These are phyloP conservation scores for Limnephilus marmoratus DNA, from an alignment of 2,888 invertebrate species.

Conservation along the genomic window DNA sequence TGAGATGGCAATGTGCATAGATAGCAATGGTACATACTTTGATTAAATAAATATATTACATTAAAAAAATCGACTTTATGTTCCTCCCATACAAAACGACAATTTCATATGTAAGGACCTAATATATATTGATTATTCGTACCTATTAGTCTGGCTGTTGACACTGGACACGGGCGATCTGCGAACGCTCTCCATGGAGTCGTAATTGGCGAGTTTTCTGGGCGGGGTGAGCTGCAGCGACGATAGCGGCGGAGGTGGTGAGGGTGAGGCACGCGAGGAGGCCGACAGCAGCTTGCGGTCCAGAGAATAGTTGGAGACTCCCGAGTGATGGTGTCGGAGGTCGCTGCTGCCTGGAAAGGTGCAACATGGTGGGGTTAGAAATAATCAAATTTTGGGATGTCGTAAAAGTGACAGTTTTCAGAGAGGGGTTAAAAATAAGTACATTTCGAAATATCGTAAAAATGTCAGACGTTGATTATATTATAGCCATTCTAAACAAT, in stretches of 20 bases:
- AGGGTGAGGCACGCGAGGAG: slow-evolving; percentile 74
- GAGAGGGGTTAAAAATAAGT: neutral
- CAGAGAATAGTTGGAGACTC: slow-evolving; percentile 75
- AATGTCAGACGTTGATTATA: neutral
- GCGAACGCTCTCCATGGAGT: slow-evolving; percentile 74
- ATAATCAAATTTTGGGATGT: neutral
- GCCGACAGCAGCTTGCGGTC: slow-evolving; percentile 77
- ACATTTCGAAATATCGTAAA: no score
- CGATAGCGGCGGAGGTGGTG: slow-evolving; percentile 78
- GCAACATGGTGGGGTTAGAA: slow-evolving; percentile 28
- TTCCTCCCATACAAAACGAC: no score
- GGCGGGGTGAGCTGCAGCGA: slow-evolving; percentile 78
- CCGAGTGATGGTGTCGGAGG: slow-evolving; percentile 71
- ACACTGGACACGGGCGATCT: slow-evolving; percentile 72
- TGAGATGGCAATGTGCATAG: no score
- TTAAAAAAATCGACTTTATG: no score
- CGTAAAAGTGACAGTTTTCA: neutral
- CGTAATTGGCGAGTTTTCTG: slow-evolving; percentile 69
- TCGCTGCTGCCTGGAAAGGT: slow-evolving; percentile 76
- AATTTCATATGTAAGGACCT: no score
- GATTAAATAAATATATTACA: no score
- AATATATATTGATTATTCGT: no score
- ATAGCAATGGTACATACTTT: no score
- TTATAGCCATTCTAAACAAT: neutral
- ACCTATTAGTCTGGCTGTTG: slow-evolving; percentile 68